phyloP scores from a whole-genome alignment of 2,888 invertebrate species.

The Malachius bipustulatus region DNA sequence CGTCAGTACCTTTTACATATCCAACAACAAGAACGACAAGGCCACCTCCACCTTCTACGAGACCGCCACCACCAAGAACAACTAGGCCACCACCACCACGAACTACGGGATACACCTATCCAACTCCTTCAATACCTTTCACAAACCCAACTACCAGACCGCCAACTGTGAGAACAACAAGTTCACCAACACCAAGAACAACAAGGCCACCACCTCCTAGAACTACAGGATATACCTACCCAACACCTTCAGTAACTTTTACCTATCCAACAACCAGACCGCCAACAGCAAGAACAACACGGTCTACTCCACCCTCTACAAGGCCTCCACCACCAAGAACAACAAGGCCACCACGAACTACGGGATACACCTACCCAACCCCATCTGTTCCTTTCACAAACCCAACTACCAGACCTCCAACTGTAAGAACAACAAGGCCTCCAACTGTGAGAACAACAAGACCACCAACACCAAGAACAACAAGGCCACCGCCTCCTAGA shows the following conservation, averaged over 20 bases:
- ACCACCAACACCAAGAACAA: not conserved
- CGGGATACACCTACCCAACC: not conserved
- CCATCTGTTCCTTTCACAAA: constrained; percentile 1
- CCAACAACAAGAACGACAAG: not conserved
- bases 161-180: not conserved
- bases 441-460: not conserved
- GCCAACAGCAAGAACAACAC: not conserved
- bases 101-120: not conserved
- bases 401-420: too few relatives aligned
- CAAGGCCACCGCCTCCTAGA: not conserved
- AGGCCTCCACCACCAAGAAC: constrained; percentile 3
- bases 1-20: not conserved
- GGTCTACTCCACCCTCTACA: constrained; percentile 2
- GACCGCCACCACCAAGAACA: not conserved
- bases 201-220: constrained; percentile 3
- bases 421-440: not conserved
- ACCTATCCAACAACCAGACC: not conserved
- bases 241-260: not conserved
- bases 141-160: constrained; percentile 3
- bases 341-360: not conserved
- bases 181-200: not conserved
- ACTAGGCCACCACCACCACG: not conserved
- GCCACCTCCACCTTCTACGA: constrained; percentile 3
- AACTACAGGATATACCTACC: not conserved
- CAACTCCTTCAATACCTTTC: not conserved